These are phyloP conservation scores for Thereva unica DNA, from an alignment of 2,888 invertebrate species.

Conservation along the genomic window DNA sequence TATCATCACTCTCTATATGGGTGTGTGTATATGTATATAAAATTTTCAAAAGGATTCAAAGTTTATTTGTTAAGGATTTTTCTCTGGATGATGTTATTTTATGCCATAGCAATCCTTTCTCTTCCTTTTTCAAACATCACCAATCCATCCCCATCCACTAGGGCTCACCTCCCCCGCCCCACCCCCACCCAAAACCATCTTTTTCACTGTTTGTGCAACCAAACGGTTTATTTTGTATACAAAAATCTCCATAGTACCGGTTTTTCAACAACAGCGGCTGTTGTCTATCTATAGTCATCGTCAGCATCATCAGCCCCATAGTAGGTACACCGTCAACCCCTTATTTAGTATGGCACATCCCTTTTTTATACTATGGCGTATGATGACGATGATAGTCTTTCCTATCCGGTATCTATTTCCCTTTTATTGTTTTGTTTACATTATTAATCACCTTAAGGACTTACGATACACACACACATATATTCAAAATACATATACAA, in stretches of 20 bases:
- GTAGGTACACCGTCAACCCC: background rate
- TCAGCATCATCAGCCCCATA: background rate
- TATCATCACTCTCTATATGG: too few relatives aligned
- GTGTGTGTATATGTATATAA: background rate
- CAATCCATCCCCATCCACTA: slow-evolving; percentile 1
- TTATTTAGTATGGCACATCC: background rate
- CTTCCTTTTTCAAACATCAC: background rate
- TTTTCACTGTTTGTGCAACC: too few relatives aligned
- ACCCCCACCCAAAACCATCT: too few relatives aligned
- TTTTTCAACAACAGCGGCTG: too few relatives aligned
- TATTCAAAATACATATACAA: too few relatives aligned
- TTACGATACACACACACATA: background rate
- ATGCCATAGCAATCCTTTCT: background rate
- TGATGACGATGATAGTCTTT: background rate
- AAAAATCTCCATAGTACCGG: background rate
- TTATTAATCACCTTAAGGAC: slow-evolving; percentile 34
- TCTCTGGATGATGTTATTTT: background rate
- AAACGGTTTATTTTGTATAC: background rate
- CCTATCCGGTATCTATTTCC: slow-evolving; percentile 13
- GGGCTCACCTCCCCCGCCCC: too few relatives aligned
- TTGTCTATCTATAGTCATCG: too few relatives aligned
- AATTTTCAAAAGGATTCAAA: slow-evolving; percentile 2
- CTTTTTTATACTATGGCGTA: background rate
- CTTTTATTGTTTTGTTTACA: slow-evolving; percentile 35
- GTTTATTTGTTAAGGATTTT: slow-evolving; percentile 17